Evolutionary conservation across 2,797 vertebrate genomes (phyloP).

Genomic region (Lepidocolaptes lacrymiger): DNA sequence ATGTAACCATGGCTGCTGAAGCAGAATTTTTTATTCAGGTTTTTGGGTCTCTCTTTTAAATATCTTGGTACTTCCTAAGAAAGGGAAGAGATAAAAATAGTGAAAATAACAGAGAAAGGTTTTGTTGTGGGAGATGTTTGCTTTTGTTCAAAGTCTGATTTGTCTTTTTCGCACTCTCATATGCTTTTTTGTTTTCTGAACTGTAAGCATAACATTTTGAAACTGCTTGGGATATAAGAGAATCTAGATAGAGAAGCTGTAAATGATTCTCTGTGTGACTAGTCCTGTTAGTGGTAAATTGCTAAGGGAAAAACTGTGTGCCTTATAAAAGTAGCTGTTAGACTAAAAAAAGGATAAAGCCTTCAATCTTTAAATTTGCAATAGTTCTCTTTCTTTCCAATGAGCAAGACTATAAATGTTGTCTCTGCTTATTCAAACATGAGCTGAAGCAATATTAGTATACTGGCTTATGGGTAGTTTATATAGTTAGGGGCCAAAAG

Average conservation of each 20-base stretch:
- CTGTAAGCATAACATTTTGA: background rate
- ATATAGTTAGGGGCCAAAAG: background rate
- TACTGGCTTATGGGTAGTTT: background rate
- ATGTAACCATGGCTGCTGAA: background rate
- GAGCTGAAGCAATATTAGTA: background rate
- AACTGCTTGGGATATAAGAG: background rate
- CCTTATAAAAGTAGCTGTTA: background rate
- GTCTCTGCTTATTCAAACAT: background rate
- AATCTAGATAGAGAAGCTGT: background rate
- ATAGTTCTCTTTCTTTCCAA: background rate
- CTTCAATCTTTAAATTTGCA: background rate
- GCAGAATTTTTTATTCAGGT: background rate
- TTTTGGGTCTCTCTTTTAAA: background rate
- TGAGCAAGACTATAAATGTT: background rate
- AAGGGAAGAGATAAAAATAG: background rate
- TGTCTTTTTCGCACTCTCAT: background rate
- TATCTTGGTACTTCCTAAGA: background rate
- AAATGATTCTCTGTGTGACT: background rate
- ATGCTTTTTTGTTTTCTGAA: background rate
- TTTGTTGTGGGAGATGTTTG: background rate
- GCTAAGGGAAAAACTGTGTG: background rate
- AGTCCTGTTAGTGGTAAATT: background rate
- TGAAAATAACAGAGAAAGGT: background rate
- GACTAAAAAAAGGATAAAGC: background rate
- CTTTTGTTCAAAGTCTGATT: background rate